Evolutionary conservation across 2,113 vertebrate genomes (phyloP), one percentile per base, ranked within the genome.

Genomic region (Otocyon megalotis): DNA sequence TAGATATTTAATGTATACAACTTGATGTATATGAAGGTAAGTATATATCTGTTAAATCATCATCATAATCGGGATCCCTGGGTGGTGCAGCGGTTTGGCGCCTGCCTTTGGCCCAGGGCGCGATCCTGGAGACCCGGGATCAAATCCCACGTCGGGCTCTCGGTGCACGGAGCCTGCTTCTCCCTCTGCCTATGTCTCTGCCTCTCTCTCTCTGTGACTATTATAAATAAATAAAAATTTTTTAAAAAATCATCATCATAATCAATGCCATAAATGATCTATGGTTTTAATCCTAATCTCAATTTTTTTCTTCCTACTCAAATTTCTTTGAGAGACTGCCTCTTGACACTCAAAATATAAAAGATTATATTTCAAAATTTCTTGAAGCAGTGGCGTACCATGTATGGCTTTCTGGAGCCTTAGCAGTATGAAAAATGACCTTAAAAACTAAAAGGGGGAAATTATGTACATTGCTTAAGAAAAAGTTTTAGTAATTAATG

Each of bases 351-450:
- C 2, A 83, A 58, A 24, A 91, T 63, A 65, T 15, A 65, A 77
- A 92, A 84, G 48, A 58, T 72, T 67, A 95, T 2, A 11, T 88
- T 84, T 96, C 77, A 69, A 93, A 95, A 62, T 54, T 54, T 67
- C 69, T 71, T 93, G 37, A 97, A 93, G 89, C 20, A 67, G 17
- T 8, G 17, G 20, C 16, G 20, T 88, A 74, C 3, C 28, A 48
- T 93, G 65, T n/a, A 53, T 24, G 69, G 83, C 43, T 93, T 90
- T 30, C 69, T 88, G 32, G 69, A 76, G 62, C 67, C 69, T 72
- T 48, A 30, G 4, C 48, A 63, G 53, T 74, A 83, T 32, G 48
- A 87, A 95, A 95, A 88, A 86, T 60, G 17, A 94, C 43, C 58
- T 69, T 60, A 74, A 72, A 92, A 96, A 89, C 60, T 63, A 72